phyloP scores from a whole-genome alignment of 2,888 invertebrate species.

The Drosophila nr. fundita region DNA sequence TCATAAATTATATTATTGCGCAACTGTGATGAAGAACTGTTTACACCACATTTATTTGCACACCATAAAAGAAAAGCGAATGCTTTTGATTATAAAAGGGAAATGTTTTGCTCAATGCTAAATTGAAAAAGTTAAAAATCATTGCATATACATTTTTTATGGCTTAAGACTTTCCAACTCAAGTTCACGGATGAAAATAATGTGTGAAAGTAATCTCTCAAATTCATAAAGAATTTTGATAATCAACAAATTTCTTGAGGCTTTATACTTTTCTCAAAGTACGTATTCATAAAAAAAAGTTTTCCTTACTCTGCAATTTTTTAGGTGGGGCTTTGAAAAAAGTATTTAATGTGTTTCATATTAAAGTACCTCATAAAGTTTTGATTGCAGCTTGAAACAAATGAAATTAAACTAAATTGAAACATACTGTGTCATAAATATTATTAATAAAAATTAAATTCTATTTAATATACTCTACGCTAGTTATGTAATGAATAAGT shows the following conservation, averaged over 20 bases:
- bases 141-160: background rate
- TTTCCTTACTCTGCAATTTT: background rate
- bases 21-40: background rate
- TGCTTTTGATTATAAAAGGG: background rate
- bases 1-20: background rate
- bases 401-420: background rate
- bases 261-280: background rate
- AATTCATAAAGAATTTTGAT: background rate
- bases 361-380: background rate
- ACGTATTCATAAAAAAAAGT: background rate
- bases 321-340: background rate
- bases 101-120: background rate
- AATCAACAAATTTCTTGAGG: background rate
- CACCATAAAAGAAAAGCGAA: background rate
- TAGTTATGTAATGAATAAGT: background rate
- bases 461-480: background rate
- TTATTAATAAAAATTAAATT: background rate
- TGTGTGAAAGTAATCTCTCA: background rate
- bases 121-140: background rate
- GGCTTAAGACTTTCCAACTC: background rate
- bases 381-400: background rate
- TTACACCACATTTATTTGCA: background rate
- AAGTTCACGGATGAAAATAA: background rate
- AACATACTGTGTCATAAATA: background rate
- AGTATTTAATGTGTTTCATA: background rate